Percentiles rank a stretch among this genome's conserved stretches.
Evolutionary conservation across 2,797 vertebrate species (phyloP).

Genomic region (Epinephelus awoara): DNA sequence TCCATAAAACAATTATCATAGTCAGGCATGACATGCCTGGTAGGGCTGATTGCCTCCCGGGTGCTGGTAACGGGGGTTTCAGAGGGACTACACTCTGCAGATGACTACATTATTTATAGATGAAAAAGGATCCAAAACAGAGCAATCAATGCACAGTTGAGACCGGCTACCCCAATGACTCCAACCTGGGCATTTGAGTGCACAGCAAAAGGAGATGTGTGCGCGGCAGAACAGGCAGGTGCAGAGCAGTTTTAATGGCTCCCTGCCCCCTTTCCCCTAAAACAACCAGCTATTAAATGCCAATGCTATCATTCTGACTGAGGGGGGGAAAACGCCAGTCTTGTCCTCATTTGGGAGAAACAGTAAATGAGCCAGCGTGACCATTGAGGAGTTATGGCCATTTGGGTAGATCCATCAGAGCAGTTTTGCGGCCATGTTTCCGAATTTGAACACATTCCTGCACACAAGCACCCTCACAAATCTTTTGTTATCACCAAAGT

Average conservation of each 20-base stretch:
- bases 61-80: conserved; percentile 54
- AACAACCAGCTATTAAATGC: conserved; percentile 64
- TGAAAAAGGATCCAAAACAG: conserved; percentile 80
- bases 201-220: conserved; percentile 55
- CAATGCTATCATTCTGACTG: conserved; percentile 50
- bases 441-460: conserved; percentile 62
- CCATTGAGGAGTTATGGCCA: conserved; percentile 46
- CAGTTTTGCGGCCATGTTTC: conserved; percentile 51
- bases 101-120: conserved; percentile 84
- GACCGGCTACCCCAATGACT: conserved; percentile 55
- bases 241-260: conserved; percentile 56
- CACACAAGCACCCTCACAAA: conserved; percentile 68
- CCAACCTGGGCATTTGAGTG: conserved; percentile 52
- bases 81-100: conserved; percentile 64
- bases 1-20: conserved; percentile 79
- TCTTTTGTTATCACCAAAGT: conserved; percentile 74
- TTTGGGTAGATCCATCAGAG: conserved; percentile 63
- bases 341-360: conserved; percentile 58
- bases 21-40: conserved; percentile 69
- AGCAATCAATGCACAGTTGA: conserved; percentile 79
- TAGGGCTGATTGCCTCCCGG: conserved; percentile 65
- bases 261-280: conserved; percentile 36
- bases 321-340: conserved; percentile 6
- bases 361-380: conserved; percentile 64
- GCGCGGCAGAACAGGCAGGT: conserved; percentile 59